Evolutionary conservation across 1,140 invertebrate genomes (phyloP).

Genomic region (Listronotus oregonensis): DNA sequence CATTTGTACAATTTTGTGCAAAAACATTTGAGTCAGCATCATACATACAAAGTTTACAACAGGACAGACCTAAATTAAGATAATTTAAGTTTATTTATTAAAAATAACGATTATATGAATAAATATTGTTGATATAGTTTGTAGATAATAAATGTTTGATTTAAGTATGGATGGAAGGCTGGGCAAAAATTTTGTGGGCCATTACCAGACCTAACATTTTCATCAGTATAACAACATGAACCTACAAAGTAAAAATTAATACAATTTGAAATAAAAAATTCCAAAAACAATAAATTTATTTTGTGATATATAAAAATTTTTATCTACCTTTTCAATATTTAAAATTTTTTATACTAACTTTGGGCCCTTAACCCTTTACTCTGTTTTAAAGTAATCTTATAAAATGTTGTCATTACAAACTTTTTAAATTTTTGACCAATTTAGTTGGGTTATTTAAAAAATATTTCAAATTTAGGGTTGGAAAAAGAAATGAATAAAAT

Average conservation of each 20-base stretch:
- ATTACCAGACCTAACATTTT: slow-evolving; percentile 27
- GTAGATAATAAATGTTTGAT: slow-evolving; percentile 14
- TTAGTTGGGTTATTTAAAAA: too few relatives aligned
- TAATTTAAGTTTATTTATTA: not conserved
- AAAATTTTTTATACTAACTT: too few relatives aligned
- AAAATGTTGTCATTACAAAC: too few relatives aligned
- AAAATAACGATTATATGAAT: not conserved
- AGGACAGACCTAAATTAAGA: slow-evolving; percentile 1
- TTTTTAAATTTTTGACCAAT: too few relatives aligned
- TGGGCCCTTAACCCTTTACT: too few relatives aligned
- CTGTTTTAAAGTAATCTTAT: too few relatives aligned
- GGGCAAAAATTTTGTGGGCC: slow-evolving; percentile 15
- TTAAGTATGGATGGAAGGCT: slow-evolving; percentile 18
- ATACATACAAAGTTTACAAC: slow-evolving; percentile 13
- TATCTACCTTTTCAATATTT: too few relatives aligned
- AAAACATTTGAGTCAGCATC: not conserved
- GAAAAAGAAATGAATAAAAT: too few relatives aligned
- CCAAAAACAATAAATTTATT: not conserved
- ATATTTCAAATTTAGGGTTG: too few relatives aligned
- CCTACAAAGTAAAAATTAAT: slow-evolving; percentile 30
- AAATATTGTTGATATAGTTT: slow-evolving; percentile 2
- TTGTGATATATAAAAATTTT: too few relatives aligned
- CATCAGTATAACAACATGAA: slow-evolving; percentile 35
- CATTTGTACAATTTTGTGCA: slow-evolving; percentile 7
- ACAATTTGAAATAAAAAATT: not conserved